Percentiles rank a stretch among this genome's conserved stretches.
Conservation (phyloP, 2,888 invertebrate genomes). For the Lithophane semibrunnea region DNA sequence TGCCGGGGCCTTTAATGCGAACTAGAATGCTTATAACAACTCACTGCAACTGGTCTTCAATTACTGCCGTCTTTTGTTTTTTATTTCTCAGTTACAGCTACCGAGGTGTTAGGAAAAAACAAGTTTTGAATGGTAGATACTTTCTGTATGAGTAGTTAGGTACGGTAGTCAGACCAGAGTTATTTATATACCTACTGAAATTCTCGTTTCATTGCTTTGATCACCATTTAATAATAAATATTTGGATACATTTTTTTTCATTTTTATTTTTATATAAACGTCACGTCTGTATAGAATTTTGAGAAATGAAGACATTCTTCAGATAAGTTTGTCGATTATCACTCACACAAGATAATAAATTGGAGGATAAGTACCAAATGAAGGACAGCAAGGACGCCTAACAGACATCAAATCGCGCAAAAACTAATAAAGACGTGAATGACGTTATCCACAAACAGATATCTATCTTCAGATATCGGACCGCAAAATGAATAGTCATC, state of each 20-base stretch:
- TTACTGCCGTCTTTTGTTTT: slow-evolving; percentile 73
- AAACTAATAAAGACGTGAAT: slow-evolving; percentile 45
- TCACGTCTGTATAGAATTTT: not conserved
- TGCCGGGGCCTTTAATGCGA: slow-evolving; percentile 76
- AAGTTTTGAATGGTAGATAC: slow-evolving; percentile 45
- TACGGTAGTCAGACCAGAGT: slow-evolving; percentile 26
- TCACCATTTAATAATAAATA: too few relatives aligned
- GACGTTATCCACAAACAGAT: slow-evolving; percentile 52
- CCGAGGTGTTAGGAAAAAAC: slow-evolving; percentile 64
- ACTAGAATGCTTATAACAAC: slow-evolving; percentile 74
- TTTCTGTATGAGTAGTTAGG: slow-evolving; percentile 21
- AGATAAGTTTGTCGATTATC: not conserved
- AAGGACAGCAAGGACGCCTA: slow-evolving; percentile 6
- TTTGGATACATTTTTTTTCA: too few relatives aligned
- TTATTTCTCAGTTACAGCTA: slow-evolving; percentile 60
- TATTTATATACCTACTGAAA: not conserved
- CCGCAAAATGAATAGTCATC: slow-evolving; percentile 60
- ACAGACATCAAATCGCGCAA: slow-evolving; percentile 24
- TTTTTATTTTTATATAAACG: too few relatives aligned
- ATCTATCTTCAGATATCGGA: slow-evolving; percentile 43
- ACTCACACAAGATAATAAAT: slow-evolving; percentile 2
- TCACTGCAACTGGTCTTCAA: slow-evolving; percentile 81
- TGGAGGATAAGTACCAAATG: not conserved
- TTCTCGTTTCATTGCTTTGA: slow-evolving; percentile 19
- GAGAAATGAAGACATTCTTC: not conserved